Evolutionary conservation across 2,888 invertebrate genomes (phyloP), one percentile per base, ranked within the genome.

Genomic region (Hoplodrina blanda): DNA sequence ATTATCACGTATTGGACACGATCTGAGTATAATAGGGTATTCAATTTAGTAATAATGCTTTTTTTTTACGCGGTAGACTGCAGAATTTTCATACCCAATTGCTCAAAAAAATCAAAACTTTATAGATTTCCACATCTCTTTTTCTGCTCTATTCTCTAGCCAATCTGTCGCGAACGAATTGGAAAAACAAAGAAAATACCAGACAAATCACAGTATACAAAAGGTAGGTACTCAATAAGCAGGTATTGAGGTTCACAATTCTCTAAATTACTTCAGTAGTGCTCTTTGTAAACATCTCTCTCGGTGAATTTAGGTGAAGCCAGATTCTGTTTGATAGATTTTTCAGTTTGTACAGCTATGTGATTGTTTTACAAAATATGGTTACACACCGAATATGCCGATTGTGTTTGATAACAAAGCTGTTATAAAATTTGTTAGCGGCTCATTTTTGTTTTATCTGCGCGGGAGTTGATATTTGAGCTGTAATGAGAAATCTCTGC

Each of bases 321-420:
- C 11, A 41, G 33, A 4, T 7, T 7, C 1, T 8, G 37, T 37
- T 37, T 7, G 8, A 37, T 7, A 19, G 19, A 33, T 37, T 37
- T 6, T 30, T 33, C 15, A 62, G 49, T 57, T 64, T 46, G 17
- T 13, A 54, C 25, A 55, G 5, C 41, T 56, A n/a, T 78, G 63
- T 52, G 74, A 64, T 55, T 74, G 77, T 77, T 77, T 69, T 64
- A n/a, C 0, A 20, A 10, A 54, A 25, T 46, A 50, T 49, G 57
- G 57, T 68, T 55, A 52, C 69, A 19, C 55, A 61, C 17, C 50
- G 20, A 46, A 52, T 63, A 25, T 55, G 63, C 15, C 53, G 30
- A 46, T 10, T 61, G 17, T 72, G 49, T 78, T 77, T 78, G 50
- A 64, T 62, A 77, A 77, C 68, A 78, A 50, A 59, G 13, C 15